A percentile compares a stretch with the other conserved stretches of the same genome.
These are phyloP conservation scores for Anneissia japonica DNA, from an alignment of 35 echinoderm and acorn worm genomes.

Conservation along the genomic window DNA sequence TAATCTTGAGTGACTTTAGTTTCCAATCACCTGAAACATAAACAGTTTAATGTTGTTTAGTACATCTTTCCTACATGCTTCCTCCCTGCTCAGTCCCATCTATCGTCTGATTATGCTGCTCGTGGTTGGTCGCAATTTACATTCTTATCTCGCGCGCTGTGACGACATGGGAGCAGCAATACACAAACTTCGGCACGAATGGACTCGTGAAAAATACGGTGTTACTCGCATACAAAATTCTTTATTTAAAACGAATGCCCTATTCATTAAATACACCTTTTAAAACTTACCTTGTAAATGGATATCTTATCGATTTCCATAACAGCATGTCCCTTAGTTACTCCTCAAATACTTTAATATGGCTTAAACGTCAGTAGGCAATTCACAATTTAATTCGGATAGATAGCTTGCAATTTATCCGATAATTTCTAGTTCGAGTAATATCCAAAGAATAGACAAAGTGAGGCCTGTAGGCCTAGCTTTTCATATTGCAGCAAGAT, in stretches of 20 bases:
- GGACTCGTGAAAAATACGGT: background rate
- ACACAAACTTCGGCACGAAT: too few relatives aligned
- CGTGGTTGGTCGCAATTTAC: background rate
- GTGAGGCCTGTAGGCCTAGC: background rate
- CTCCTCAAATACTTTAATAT: too few relatives aligned
- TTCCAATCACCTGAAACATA: background rate
- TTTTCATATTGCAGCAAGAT: background rate
- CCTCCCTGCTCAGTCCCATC: background rate
- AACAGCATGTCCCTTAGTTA: background rate
- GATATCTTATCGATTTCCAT: background rate
- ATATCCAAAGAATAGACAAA: background rate
- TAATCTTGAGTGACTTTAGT: background rate
- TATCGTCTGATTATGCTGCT: too few relatives aligned
- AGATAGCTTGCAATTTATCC: background rate
- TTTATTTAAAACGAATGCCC: background rate
- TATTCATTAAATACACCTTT: background rate
- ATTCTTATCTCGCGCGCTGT: constrained; percentile 1
- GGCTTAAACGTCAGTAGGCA: background rate
- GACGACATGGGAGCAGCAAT: background rate
- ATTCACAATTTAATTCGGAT: background rate
- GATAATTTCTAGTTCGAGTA: background rate
- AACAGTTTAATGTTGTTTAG: background rate
- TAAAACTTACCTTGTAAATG: background rate
- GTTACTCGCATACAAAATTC: background rate
- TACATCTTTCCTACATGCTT: background rate